Evolutionary conservation across 2,113 vertebrate genomes (phyloP), one percentile per base, ranked within the genome.

Genomic region (Zingel zingel): DNA sequence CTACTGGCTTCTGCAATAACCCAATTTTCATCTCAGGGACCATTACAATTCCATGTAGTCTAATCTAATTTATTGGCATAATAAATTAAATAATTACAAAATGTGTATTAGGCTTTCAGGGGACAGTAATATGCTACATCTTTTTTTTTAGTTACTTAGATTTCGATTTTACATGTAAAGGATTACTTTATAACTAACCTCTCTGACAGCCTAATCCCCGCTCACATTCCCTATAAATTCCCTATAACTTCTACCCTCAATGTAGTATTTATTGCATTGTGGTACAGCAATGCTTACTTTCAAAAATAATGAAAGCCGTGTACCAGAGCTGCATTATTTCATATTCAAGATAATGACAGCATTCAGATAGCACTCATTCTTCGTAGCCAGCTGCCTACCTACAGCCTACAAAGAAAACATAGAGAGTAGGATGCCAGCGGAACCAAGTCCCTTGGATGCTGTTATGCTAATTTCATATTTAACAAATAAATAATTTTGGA

Each of bases 311-410:
- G 19, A 27, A 27, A 27, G 39, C 64, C n/a, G 43, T 12, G 4
- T 62, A 33, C 48, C 64, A 27, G 65, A 74, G 72, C 23, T 71
- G 50, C 69, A 86, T 82, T 82, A 88, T 77, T 74, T 86, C 63
- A 86, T 84, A 90, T 83, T 81, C 71, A 87, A 77, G 82, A 82
- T 84, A 90, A 91, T 90, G 72, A 84, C 66, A 89, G 79, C 74
- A 62, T 77, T 86, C 71, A 68, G 78, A 76, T 63, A 63, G n/a
- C 65, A 61, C 45, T 91, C 80, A 56, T 67, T 30, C 64, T 43
- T 59, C 79, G 66, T 14, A 43, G 66, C 78, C 76, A 85, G 85
- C 88, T 91, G 88, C 63, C 81, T 79, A 89, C 86, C 84, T 77
- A 91, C 88, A 74, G 53, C 47, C 61, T 16, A 54, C 39, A 21